Evolutionary conservation across 1,140 invertebrate species (phyloP), one percentile per base, ranked within the genome.

Genomic region (Druon quercuslanigerum): DNA sequence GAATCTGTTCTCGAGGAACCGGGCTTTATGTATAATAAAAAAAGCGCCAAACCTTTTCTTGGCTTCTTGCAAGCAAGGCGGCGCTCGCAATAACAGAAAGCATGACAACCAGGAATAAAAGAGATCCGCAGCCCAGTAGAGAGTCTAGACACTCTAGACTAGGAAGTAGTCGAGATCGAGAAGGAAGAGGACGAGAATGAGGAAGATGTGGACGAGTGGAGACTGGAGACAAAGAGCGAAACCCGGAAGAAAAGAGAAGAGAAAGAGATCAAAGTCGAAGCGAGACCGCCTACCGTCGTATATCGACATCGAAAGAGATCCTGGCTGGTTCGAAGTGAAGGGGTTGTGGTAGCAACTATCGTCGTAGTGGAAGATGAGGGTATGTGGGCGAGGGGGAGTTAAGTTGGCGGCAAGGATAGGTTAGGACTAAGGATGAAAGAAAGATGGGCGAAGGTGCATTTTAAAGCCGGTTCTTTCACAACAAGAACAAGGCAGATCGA

Each of bases 211-310:
- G 40, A 66, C n/a, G 40, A 46, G 40, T 46, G 9, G 40, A 11
- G 33, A 46, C 60, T 40, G 20, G 13, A 33, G 13, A 66, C 60
- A 66, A 66, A 66, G 40, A 5, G 40, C 25, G 40, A 33, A 16
- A 33, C 16, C 54, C n/a, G 54, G 56, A 33, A 70, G 7, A 70
- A 25, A 78, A 73, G 57, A 66, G 66, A 70, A 78, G 60, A 19
- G 14, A 74, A 57, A 71, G 73, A 71, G 71, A 74, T 52, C 60
- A 74, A 74, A 78, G n/a, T 52, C 14, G 56, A 76, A 40, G 50
- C 25, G 12, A 66, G 60, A 40, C 20, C 20, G 57, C 57, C 57
- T 60, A 60, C 33, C 25, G 4, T 20, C 25, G 25, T 66, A 66
- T 66, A 66, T 66, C 40, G 25, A 40, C 60, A 66, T 66, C 25